Evolutionary conservation across 2,888 invertebrate species (phyloP).

Genomic region (Ditula angustiorana): DNA sequence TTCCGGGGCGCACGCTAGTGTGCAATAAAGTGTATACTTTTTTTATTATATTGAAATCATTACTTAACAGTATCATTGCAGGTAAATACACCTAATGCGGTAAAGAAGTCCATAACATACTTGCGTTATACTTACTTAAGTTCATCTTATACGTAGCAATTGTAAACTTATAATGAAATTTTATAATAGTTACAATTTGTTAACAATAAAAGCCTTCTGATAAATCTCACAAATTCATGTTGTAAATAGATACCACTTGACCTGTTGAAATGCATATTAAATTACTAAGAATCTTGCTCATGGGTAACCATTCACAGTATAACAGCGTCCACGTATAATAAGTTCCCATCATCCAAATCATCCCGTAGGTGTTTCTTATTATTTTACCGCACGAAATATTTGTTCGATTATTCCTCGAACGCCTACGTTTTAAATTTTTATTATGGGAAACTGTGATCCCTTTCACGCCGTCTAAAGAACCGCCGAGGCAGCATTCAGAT

Average conservation of each 20-base stretch:
- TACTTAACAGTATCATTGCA: too few relatives aligned
- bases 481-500: slow-evolving; percentile 54
- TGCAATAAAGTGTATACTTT: too few relatives aligned
- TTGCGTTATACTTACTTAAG: too few relatives aligned
- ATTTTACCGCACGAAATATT: slow-evolving; percentile 35
- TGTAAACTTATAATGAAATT: not conserved
- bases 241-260: slow-evolving; percentile 10
- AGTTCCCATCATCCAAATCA: not conserved
- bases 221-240: slow-evolving; percentile 10
- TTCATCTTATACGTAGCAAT: too few relatives aligned
- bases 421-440: slow-evolving; percentile 36
- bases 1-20: too few relatives aligned
- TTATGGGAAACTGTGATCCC: slow-evolving; percentile 41
- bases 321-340: slow-evolving; percentile 11
- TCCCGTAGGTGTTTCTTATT: slow-evolving; percentile 36
- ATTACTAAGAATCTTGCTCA: not conserved
- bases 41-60: too few relatives aligned
- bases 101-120: too few relatives aligned
- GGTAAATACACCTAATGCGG: too few relatives aligned
- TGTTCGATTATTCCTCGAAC: slow-evolving; percentile 25
- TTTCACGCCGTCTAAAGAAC: slow-evolving; percentile 41
- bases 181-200: slow-evolving; percentile 1
- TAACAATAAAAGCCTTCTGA: not conserved
- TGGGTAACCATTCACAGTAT: slow-evolving; percentile 18
- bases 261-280: slow-evolving; percentile 14